phyloP scores from a whole-genome alignment of 2,888 invertebrate genomes.

The Meliscaeva auricollis region DNA sequence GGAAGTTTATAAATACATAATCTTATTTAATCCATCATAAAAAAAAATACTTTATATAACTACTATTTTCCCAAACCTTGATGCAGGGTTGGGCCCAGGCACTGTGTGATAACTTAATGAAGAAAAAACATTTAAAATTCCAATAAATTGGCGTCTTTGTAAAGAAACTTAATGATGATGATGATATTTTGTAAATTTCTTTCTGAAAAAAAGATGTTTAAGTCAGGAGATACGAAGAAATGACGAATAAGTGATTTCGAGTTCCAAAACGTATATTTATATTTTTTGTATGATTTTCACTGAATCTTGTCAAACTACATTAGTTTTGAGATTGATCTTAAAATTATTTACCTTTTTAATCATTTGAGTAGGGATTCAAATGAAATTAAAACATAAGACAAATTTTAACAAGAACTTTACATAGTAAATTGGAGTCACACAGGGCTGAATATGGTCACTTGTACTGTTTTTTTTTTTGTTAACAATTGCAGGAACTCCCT shows the following conservation, averaged over 20 bases:
- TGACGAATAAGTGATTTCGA: neutral
- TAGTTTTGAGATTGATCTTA: too few relatives aligned
- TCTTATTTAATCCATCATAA: neutral
- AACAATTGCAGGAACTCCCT: neutral
- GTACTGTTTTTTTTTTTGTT: too few relatives aligned
- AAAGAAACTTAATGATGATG: neutral
- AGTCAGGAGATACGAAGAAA: constrained; percentile 3
- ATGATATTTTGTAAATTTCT: neutral
- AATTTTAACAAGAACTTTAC: too few relatives aligned
- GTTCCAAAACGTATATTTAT: too few relatives aligned
- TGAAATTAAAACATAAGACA: too few relatives aligned
- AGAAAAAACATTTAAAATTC: constrained; percentile 27
- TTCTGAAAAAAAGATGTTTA: neutral
- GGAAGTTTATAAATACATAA: neutral
- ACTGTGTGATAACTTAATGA: constrained; percentile 50
- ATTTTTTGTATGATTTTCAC: too few relatives aligned
- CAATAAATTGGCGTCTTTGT: constrained; percentile 5
- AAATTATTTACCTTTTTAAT: too few relatives aligned
- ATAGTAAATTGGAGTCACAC: too few relatives aligned
- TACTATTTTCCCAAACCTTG: constrained; percentile 3
- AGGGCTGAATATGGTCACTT: too few relatives aligned
- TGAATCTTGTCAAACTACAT: too few relatives aligned
- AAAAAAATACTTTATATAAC: neutral
- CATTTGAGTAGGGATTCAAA: too few relatives aligned
- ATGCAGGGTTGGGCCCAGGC: constrained; percentile 27